Percentiles rank a stretch among this genome's conserved stretches.
phyloP scores from a whole-genome alignment of 35 echinoderm and acorn worm species.

The Nesometra sesokonis region DNA sequence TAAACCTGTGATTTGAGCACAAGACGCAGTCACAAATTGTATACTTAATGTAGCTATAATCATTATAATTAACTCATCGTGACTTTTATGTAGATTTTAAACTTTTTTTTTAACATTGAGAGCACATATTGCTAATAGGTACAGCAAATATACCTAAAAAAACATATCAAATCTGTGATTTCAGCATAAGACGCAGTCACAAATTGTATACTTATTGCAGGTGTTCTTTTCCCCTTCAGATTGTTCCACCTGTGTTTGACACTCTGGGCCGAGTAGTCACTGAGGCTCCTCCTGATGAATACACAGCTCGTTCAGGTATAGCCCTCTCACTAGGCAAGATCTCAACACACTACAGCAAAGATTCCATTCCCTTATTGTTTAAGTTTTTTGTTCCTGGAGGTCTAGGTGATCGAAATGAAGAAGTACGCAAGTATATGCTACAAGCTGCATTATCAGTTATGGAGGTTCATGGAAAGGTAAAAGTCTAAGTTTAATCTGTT shows the following conservation, averaged over 20 bases:
- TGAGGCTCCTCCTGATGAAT: constrained; percentile 73
- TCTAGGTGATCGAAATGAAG: constrained; percentile 54
- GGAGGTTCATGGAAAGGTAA: constrained; percentile 76
- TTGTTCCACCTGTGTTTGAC: constrained; percentile 70
- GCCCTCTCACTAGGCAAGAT: constrained; percentile 58
- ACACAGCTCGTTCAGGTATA: constrained; percentile 64
- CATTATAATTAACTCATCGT: too few relatives aligned
- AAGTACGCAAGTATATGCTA: constrained; percentile 67
- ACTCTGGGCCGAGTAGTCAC: constrained; percentile 64
- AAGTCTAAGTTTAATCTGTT: too few relatives aligned
- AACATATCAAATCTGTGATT: too few relatives aligned
- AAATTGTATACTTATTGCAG: too few relatives aligned
- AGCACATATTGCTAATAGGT: too few relatives aligned
- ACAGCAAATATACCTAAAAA: too few relatives aligned
- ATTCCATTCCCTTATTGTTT: constrained; percentile 58
- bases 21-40: too few relatives aligned
- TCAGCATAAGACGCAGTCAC: too few relatives aligned
- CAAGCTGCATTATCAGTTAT: constrained; percentile 60
- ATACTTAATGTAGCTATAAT: too few relatives aligned
- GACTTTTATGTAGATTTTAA: too few relatives aligned
- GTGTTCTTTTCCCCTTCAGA: constrained; percentile 22
- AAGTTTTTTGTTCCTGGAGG: constrained; percentile 70
- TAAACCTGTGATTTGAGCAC: too few relatives aligned
- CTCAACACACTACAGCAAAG: constrained; percentile 46
- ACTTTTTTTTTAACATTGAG: too few relatives aligned